Conservation (phyloP, 2,113 vertebrate species). For the Istiophorus platypterus region DNA sequence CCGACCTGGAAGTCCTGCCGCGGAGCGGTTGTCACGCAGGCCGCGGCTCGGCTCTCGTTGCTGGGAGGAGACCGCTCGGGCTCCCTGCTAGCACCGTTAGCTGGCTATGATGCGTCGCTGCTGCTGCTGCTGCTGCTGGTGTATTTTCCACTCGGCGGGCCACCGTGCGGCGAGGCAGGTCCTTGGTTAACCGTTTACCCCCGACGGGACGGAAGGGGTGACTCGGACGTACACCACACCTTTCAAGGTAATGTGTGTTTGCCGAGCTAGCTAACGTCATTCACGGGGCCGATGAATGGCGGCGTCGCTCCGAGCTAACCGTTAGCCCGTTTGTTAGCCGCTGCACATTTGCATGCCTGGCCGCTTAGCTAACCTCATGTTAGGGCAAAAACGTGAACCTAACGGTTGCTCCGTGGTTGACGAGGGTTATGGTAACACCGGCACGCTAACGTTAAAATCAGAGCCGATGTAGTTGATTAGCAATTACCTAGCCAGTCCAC, state of each 20-base stretch:
- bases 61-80: conserved; percentile 78
- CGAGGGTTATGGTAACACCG: not conserved
- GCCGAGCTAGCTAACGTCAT: conserved; percentile 57
- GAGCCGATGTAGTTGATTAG: not conserved
- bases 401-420: not conserved
- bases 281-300: conserved; percentile 50
- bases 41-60: conserved; percentile 75
- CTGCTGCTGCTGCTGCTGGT: conserved; percentile 56
- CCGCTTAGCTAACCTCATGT: conserved; percentile 9
- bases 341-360: conserved; percentile 31
- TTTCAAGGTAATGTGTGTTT: conserved; percentile 80
- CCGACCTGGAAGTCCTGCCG: conserved; percentile 46
- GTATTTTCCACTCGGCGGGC: conserved; percentile 55
- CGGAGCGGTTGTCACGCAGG: conserved; percentile 69
- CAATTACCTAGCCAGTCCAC: not conserved
- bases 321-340: conserved; percentile 52
- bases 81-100: conserved; percentile 67
- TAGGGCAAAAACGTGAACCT: not conserved
- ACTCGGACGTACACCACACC: conserved; percentile 65
- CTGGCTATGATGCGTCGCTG: conserved; percentile 76
- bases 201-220: conserved; percentile 48
- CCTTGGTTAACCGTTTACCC: conserved; percentile 55
- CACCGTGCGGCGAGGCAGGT: conserved; percentile 40
- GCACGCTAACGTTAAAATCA: no score
- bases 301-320: conserved; percentile 52